Base-by-base conservation (phyloP, 2,888 invertebrate species). In the Bedellia somnulentella region DNA sequence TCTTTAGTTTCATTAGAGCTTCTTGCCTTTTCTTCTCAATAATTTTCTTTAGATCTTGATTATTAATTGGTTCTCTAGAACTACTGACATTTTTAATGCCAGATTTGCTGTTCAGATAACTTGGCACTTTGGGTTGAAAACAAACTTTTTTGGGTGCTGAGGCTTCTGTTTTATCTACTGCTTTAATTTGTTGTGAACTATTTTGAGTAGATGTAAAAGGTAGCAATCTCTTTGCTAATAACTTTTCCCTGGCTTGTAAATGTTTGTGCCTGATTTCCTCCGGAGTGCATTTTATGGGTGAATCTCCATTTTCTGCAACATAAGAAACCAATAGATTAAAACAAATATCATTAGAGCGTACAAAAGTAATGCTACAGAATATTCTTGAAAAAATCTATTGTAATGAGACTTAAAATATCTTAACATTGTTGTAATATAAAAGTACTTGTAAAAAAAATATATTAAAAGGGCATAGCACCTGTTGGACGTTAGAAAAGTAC, bases 261-360 rank as follows among this genome's bases (percentile, higher is more conserved):
- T 80, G 75, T 43, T 84, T 84, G 43, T 59, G 76, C 47, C 81
- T 80, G 29, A 85, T 84, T 57, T 83, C 82, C 37, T 80, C 78
- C 21, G 78, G 75, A 13, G 80, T 79, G 43, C 78, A 80, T 46
- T 58, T 57, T 39, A 67, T 62, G 12, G 73, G 68, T 6, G 70
- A 68, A 41, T 68, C 63, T 4, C 49, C n/a, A n/a, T n/a, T n/a
- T n/a, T n/a, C n/a, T n/a, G n/a, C n/a, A n/a, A n/a, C n/a, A n/a
- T n/a, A n/a, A n/a, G n/a, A n/a, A n/a, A n/a, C n/a, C n/a, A n/a
- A n/a, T n/a, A n/a, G n/a, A n/a, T n/a, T n/a, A n/a, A n/a, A n/a
- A n/a, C n/a, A n/a, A n/a, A n/a, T n/a, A n/a, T n/a, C n/a, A n/a
- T n/a, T n/a, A n/a, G n/a, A n/a, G n/a, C n/a, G n/a, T n/a, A n/a